A percentile compares a stretch with the other conserved stretches of the same genome.
Conservation (phyloP, 2,888 invertebrate genomes). For the Zeuzera pyrina region DNA sequence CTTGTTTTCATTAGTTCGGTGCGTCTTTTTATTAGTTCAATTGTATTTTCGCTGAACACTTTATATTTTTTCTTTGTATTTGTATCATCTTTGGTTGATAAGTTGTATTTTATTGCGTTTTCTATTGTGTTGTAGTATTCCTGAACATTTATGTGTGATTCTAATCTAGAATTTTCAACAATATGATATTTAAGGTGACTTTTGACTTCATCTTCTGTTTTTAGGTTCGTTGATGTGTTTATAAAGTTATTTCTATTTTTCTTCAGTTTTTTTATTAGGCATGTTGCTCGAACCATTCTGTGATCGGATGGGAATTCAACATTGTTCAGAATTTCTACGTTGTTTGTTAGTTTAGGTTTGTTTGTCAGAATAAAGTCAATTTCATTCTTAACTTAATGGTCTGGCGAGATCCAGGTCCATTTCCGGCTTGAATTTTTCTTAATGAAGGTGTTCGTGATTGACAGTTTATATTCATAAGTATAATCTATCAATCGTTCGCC, state of each 20-base stretch:
- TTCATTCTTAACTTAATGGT: neutral
- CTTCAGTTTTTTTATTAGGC: neutral
- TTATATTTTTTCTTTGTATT: conserved; percentile 2
- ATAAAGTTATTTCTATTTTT: too few species aligned
- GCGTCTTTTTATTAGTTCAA: conserved; percentile 6
- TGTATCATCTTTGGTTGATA: too few species aligned
- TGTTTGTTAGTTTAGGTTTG: neutral
- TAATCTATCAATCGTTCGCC: neutral
- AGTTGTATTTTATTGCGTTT: neutral
- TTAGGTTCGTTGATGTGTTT: neutral
- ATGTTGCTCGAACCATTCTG: neutral
- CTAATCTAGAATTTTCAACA: neutral
- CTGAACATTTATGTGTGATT: neutral
- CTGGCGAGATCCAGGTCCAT: neutral
- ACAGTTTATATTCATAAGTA: neutral
- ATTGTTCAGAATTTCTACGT: neutral
- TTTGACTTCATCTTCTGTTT: neutral
- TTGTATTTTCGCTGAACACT: conserved; percentile 8
- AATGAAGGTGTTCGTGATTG: neutral
- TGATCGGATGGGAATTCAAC: neutral
- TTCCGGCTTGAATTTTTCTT: neutral
- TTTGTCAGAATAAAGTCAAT: too few species aligned
- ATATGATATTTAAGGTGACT: neutral
- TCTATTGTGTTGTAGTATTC: neutral
- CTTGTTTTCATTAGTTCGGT: conserved; percentile 7